A percentile compares a stretch with the other conserved stretches of the same genome.
phyloP scores from a whole-genome alignment of 2,113 vertebrate species.

The Dolichallabes microphthalmus region DNA sequence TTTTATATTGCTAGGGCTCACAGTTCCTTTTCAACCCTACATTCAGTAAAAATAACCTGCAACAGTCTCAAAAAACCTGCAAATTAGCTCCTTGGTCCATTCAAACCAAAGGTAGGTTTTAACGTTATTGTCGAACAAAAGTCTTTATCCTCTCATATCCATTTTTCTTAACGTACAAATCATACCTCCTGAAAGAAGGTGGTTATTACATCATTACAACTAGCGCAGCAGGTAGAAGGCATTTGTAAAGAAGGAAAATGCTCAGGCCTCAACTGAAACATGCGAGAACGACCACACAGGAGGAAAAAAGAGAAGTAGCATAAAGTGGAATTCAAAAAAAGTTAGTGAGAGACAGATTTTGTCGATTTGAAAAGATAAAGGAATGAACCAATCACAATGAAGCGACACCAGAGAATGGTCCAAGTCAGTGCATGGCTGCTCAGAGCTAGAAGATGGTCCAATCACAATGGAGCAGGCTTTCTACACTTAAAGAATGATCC shows the following conservation, averaged over 20 bases:
- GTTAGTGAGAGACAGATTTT: conserved; percentile 37
- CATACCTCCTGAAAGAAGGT: conserved; percentile 42
- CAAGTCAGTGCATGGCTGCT: conserved; percentile 42
- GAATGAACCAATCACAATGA: conserved; percentile 67
- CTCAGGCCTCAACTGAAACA: conserved; percentile 49
- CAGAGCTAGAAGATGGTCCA: conserved; percentile 51
- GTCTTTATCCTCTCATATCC: background rate
- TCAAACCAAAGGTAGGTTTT: background rate
- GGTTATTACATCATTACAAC: conserved; percentile 39
- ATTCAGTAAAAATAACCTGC: background rate
- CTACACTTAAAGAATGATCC: conserved; percentile 56
- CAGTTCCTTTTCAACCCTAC: background rate
- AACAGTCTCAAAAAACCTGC: background rate
- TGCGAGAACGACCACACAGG: conserved; percentile 53
- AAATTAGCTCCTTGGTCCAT: background rate
- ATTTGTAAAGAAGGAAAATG: conserved; percentile 48
- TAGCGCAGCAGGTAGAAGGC: conserved; percentile 43
- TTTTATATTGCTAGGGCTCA: background rate
- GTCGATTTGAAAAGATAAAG: conserved; percentile 50
- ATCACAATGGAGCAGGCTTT: conserved; percentile 51
- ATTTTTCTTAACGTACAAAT: conserved; percentile 30
- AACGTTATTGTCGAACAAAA: conserved; percentile 6
- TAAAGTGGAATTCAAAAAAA: conserved; percentile 40
- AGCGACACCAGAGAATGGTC: conserved; percentile 49
- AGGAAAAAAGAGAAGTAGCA: conserved; percentile 27